Percentiles rank a stretch among this genome's conserved stretches.
Conservation (phyloP, 2,113 vertebrate genomes). For the Psephotus haematonotus region DNA sequence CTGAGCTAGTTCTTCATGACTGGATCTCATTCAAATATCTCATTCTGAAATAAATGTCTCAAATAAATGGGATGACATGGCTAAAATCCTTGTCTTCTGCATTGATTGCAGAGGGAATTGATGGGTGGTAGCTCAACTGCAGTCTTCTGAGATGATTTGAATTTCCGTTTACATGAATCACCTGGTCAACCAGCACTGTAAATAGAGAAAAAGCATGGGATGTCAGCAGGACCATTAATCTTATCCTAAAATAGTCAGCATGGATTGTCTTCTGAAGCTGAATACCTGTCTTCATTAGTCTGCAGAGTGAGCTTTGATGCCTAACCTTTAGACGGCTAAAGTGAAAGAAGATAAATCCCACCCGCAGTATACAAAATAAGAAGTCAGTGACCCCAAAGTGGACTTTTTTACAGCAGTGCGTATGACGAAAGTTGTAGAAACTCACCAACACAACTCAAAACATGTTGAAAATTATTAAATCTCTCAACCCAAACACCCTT, state of each 20-base stretch:
- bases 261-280: neutral
- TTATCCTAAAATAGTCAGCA: neutral
- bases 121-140: neutral
- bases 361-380: neutral
- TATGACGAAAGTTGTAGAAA: neutral
- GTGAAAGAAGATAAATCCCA: neutral
- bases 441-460: neutral
- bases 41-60: neutral
- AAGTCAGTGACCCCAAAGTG: neutral
- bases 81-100: neutral
- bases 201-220: neutral
- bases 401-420: neutral
- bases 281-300: neutral
- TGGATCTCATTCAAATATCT: neutral
- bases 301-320: neutral
- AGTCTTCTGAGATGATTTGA: neutral
- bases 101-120: neutral
- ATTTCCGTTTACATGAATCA: neutral
- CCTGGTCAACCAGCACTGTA: neutral
- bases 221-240: neutral
- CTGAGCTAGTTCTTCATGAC: neutral
- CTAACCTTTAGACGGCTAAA: neutral
- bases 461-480: neutral
- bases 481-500: neutral
- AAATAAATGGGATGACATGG: neutral